These are phyloP conservation scores for Ips nitidus DNA, from an alignment of 1,140 invertebrate species.

Conservation along the genomic window DNA sequence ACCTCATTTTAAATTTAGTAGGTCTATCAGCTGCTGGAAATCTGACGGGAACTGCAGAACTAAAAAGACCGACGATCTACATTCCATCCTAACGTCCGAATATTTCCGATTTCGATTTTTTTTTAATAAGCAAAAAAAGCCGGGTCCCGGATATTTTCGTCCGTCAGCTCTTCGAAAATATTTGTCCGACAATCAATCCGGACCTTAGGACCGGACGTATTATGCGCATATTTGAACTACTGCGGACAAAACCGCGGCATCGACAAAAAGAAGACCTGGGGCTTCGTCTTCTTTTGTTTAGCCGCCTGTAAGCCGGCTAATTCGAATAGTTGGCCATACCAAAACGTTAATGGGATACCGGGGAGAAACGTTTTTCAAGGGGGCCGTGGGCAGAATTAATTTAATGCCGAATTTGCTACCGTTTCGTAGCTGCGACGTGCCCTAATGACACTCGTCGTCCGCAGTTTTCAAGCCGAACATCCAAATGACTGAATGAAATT, in stretches of 20 bases:
- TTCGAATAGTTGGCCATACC: conserved; percentile 36
- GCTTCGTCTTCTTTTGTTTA: conserved; percentile 34
- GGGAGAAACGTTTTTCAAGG: conserved; percentile 30
- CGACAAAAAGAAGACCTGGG: conserved; percentile 27
- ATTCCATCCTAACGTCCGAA: conserved; percentile 10
- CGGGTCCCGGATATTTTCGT: conserved; percentile 20
- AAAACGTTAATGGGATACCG: conserved; percentile 36
- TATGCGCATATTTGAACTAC: conserved; percentile 39
- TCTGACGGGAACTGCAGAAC: not conserved
- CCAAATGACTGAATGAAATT: no score
- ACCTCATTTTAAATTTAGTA: no score
- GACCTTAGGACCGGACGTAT: conserved; percentile 18
- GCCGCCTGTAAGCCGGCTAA: conserved; percentile 35
- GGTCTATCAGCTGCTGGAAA: not conserved
- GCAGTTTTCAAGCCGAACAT: no score
- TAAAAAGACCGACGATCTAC: conserved; percentile 4
- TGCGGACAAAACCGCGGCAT: conserved; percentile 19
- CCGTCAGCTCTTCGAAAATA: conserved; percentile 22
- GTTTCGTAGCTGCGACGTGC: conserved; percentile 1
- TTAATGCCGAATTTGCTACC: conserved; percentile 37
- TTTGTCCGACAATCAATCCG: conserved; percentile 30
- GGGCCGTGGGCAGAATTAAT: conserved; percentile 33
- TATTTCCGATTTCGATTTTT: conserved; percentile 33
- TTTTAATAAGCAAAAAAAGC: conserved; percentile 36
- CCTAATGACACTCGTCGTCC: not conserved